phyloP scores from a whole-genome alignment of 2,888 invertebrate genomes.

The Torymus aiolomorphi region DNA sequence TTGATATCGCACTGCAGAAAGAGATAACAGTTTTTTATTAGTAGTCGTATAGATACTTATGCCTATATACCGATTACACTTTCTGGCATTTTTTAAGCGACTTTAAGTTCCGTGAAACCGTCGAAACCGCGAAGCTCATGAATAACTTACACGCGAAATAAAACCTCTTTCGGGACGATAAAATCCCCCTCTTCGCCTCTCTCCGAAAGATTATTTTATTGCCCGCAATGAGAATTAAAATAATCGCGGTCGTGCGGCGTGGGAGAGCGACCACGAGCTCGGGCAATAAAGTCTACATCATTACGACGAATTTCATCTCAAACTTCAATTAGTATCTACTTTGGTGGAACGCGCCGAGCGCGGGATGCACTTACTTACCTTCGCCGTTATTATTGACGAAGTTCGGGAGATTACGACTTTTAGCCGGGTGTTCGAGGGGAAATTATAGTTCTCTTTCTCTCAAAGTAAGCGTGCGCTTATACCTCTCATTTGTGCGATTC shows the following conservation, averaged over 20 bases:
- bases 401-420: slow-evolving; percentile 20
- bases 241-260: neutral
- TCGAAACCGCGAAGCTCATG: too few relatives aligned
- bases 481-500: neutral
- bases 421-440: neutral
- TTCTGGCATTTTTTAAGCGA: too few relatives aligned
- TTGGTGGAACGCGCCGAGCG: neutral
- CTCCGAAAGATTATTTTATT: neutral
- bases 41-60: too few relatives aligned
- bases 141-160: too few relatives aligned
- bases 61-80: too few relatives aligned
- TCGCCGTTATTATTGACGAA: slow-evolving; percentile 28
- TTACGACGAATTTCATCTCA: slow-evolving; percentile 16
- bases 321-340: slow-evolving; percentile 26
- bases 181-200: too few relatives aligned
- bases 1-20: too few relatives aligned
- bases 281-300: slow-evolving; percentile 9
- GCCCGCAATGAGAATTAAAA: neutral
- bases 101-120: too few relatives aligned
- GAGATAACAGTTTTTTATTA: too few relatives aligned
- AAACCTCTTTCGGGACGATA: too few relatives aligned
- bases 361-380: slow-evolving; percentile 22
- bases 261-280: too few relatives aligned
- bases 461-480: neutral
- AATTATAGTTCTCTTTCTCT: slow-evolving; percentile 6